Evolutionary conservation across 35 echinoderm and acorn worm species (phyloP).

Genomic region (Apostichopus japonicus): DNA sequence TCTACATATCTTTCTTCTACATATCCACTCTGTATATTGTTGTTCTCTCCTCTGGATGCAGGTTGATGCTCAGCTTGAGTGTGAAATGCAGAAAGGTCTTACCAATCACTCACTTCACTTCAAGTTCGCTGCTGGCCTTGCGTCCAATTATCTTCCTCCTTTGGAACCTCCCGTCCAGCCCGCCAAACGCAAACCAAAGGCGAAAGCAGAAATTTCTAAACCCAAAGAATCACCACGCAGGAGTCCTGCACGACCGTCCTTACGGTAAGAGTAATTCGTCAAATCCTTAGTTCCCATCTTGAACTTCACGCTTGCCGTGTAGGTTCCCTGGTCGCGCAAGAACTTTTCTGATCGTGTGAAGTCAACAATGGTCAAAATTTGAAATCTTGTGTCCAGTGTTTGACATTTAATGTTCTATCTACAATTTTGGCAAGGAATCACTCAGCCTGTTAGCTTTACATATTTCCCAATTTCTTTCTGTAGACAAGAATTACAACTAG

Average conservation of each 20-base stretch:
- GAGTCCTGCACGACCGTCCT: conserved; percentile 75
- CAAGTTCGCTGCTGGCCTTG: conserved; percentile 80
- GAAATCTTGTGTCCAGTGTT: too few relatives aligned
- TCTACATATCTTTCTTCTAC: too few relatives aligned
- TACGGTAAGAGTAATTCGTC: conserved; percentile 58
- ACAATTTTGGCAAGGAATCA: too few relatives aligned
- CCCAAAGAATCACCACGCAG: conserved; percentile 60
- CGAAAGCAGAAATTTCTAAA: conserved; percentile 76
- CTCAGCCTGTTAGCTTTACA: too few relatives aligned
- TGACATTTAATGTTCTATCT: too few relatives aligned
- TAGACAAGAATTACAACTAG: conserved; percentile 87
- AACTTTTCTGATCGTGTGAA: too few relatives aligned
- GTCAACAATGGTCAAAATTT: too few relatives aligned
- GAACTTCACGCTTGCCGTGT: too few relatives aligned
- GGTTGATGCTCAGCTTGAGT: conserved; percentile 96
- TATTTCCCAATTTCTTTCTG: neutral
- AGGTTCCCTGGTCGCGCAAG: too few relatives aligned
- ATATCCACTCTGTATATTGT: too few relatives aligned
- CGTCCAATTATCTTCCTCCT: conserved; percentile 83
- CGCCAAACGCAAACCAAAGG: conserved; percentile 52
- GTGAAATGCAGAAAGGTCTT: conserved; percentile 70
- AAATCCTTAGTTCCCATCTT: too few relatives aligned
- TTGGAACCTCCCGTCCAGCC: conserved; percentile 73
- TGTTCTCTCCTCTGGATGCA: neutral
- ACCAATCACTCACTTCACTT: conserved; percentile 59